Evolutionary conservation across 2,113 vertebrate species (phyloP).

Genomic region (Ivindomyrus marchei): DNA sequence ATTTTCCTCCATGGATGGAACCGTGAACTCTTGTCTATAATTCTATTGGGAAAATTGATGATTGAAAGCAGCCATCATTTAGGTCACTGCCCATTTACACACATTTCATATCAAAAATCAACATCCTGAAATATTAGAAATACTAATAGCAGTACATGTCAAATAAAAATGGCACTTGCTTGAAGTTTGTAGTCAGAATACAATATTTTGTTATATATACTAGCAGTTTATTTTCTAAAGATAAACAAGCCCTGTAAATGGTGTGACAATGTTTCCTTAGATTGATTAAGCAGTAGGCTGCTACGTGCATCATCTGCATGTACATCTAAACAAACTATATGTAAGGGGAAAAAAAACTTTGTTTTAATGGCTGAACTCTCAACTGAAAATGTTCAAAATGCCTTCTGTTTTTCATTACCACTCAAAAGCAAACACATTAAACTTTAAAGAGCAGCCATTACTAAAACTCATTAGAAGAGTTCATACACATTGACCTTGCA

Average conservation of each 20-base stretch:
- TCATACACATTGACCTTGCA: conserved; percentile 14
- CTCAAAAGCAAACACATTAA: background rate
- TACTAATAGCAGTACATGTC: background rate
- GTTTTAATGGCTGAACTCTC: background rate
- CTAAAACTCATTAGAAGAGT: conserved; percentile 15
- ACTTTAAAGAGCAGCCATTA: background rate
- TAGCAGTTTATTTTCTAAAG: background rate
- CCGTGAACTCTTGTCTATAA: background rate
- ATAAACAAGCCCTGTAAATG: background rate
- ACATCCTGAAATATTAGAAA: background rate
- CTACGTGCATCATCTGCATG: background rate
- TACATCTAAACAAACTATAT: background rate
- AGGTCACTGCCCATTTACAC: background rate
- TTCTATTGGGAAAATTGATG: background rate
- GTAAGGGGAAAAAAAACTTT: background rate
- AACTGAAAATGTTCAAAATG: background rate
- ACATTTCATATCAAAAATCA: background rate
- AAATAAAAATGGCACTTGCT: background rate
- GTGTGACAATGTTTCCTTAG: background rate
- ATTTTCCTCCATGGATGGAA: background rate
- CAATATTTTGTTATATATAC: background rate
- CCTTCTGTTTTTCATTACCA: background rate
- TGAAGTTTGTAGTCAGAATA: background rate
- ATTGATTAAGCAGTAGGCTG: background rate
- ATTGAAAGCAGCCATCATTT: background rate